Evolutionary conservation across 2,797 vertebrate genomes (phyloP).

Genomic region (Sandelia bainsii): DNA sequence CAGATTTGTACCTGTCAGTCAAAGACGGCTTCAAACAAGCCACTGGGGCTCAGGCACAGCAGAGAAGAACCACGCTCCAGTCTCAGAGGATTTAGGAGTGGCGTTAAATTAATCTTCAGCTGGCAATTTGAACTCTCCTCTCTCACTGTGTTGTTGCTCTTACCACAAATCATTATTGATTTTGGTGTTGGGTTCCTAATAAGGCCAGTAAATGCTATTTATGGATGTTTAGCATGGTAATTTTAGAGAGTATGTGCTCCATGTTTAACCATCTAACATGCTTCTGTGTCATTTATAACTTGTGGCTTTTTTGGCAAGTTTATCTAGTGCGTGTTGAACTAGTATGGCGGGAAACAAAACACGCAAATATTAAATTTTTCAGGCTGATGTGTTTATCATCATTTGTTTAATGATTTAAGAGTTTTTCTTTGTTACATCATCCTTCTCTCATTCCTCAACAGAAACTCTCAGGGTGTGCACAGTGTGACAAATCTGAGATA

Average conservation of each 20-base stretch:
- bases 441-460: slow-evolving; percentile 1
- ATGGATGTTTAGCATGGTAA: slow-evolving; percentile 58
- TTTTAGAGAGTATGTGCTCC: slow-evolving; percentile 41
- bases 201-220: slow-evolving; percentile 64
- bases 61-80: slow-evolving; percentile 77
- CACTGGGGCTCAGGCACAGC: slow-evolving; percentile 80
- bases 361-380: neutral
- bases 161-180: slow-evolving; percentile 79
- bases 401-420: slow-evolving; percentile 5
- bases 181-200: slow-evolving; percentile 69
- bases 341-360: neutral
- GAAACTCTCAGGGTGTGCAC: slow-evolving; percentile 3
- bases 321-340: neutral
- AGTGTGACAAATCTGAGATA: slow-evolving; percentile 31
- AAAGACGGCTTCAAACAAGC: slow-evolving; percentile 82
- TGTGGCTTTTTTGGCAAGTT: neutral
- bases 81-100: slow-evolving; percentile 84
- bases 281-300: slow-evolving; percentile 27
- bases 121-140: slow-evolving; percentile 81
- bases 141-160: slow-evolving; percentile 74
- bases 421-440: slow-evolving; percentile 23
- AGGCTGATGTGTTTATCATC: neutral
- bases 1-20: slow-evolving; percentile 89
- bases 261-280: slow-evolving; percentile 29
- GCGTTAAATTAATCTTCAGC: slow-evolving; percentile 87